phyloP scores from a whole-genome alignment of 2,113 vertebrate species.

The Passer domesticus region DNA sequence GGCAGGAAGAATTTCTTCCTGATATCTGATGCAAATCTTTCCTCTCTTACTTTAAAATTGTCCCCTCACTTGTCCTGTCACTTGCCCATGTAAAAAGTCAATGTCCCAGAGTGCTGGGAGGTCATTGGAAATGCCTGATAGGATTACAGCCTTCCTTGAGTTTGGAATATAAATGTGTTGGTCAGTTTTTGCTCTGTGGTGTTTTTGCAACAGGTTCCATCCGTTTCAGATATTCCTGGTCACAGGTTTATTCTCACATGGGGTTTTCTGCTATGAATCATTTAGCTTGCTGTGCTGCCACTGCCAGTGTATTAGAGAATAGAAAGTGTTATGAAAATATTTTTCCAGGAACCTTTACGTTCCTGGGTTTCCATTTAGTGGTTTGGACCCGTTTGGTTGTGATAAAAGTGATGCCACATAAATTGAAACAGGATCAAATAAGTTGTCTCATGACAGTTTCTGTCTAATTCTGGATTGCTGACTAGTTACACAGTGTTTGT shows the following conservation, averaged over 20 bases:
- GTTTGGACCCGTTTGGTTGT: not conserved
- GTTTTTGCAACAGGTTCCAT: not conserved
- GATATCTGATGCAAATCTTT: not conserved
- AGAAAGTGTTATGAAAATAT: not conserved
- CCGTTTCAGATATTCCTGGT: not conserved
- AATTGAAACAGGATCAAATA: not conserved
- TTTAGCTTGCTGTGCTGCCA: not conserved
- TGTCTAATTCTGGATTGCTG: not conserved
- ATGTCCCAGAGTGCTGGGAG: not conserved
- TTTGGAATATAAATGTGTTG: not conserved
- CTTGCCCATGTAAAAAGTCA: not conserved
- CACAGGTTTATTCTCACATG: not conserved
- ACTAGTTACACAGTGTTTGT: accelerated
- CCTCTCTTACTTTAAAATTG: not conserved
- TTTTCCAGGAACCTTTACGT: not conserved
- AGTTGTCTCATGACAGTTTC: not conserved
- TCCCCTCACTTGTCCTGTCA: not conserved
- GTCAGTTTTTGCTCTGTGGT: not conserved
- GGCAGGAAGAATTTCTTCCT: not conserved
- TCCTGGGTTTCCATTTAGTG: not conserved
- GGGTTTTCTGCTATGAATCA: not conserved
- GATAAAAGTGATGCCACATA: not conserved
- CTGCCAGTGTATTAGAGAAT: not conserved
- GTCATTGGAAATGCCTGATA: not conserved
- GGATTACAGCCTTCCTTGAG: not conserved